Evolutionary conservation across 1,140 invertebrate species (phyloP).

Genomic region (Lucilia cuprina): DNA sequence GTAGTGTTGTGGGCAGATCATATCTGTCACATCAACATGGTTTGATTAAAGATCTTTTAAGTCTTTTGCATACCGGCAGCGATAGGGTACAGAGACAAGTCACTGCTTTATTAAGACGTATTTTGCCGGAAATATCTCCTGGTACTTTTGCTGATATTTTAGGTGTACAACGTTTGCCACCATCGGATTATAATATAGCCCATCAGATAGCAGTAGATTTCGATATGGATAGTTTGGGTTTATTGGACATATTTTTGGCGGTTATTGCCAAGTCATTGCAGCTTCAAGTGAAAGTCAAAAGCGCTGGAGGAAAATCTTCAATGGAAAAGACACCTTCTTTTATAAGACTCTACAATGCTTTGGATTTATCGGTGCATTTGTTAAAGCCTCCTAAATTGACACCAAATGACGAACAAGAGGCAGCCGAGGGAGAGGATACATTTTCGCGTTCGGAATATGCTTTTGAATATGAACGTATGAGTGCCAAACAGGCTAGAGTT

Average conservation of each 20-base stretch:
- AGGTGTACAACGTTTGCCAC: constrained; percentile 73
- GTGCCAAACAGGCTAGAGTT: neutral
- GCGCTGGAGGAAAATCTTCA: constrained; percentile 47
- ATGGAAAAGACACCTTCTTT: constrained; percentile 57
- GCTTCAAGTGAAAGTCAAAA: constrained; percentile 86
- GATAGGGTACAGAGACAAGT: constrained; percentile 94
- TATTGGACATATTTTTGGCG: constrained; percentile 86
- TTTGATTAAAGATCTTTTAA: constrained; percentile 83
- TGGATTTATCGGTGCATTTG: constrained; percentile 58
- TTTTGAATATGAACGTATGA: constrained; percentile 49
- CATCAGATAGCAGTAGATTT: constrained; percentile 67
- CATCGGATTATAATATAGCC: constrained; percentile 79
- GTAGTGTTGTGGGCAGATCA: constrained; percentile 86
- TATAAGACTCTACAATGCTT: constrained; percentile 55
- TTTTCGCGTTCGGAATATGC: constrained; percentile 42
- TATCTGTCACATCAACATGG: constrained; percentile 90
- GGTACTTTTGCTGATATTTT: constrained; percentile 72
- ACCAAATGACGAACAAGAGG: constrained; percentile 32
- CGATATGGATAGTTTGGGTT: constrained; percentile 70
- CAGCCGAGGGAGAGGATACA: neutral
- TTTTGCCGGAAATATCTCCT: constrained; percentile 83
- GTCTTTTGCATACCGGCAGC: constrained; percentile 90
- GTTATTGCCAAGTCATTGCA: constrained; percentile 87
- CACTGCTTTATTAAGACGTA: constrained; percentile 78
- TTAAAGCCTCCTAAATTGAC: constrained; percentile 41